Percentiles rank a stretch among this genome's conserved stretches.
These are phyloP conservation scores for Caenorhabditis virilis DNA, from an alignment of 2,888 invertebrate species.

Conservation along the genomic window DNA sequence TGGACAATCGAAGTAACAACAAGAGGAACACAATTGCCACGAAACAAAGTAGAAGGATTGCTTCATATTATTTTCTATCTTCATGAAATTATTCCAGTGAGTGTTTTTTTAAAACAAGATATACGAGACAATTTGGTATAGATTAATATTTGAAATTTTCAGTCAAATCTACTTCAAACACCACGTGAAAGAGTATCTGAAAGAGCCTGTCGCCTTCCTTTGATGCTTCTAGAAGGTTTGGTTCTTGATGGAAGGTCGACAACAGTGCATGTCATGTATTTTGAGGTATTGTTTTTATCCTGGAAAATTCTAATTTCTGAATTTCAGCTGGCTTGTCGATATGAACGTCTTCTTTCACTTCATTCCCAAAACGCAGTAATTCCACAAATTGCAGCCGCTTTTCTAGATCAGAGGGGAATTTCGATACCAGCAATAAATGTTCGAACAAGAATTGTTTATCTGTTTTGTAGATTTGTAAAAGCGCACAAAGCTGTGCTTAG, in stretches of 20 bases:
- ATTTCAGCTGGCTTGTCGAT: slow-evolving; percentile 42
- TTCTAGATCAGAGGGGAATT: slow-evolving; percentile 48
- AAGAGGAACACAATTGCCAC: slow-evolving; percentile 20
- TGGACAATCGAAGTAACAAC: slow-evolving; percentile 29
- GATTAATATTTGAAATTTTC: slow-evolving; percentile 7
- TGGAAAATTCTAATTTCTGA: neutral
- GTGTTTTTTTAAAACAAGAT: neutral
- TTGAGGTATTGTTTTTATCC: no score
- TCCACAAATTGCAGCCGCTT: slow-evolving; percentile 41
- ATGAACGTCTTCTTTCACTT: slow-evolving; percentile 38
- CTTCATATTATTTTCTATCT: slow-evolving; percentile 47
- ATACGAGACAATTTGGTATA: no score
- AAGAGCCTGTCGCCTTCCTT: slow-evolving; percentile 41
- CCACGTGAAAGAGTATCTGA: slow-evolving; percentile 40
- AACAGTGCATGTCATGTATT: slow-evolving; percentile 39
- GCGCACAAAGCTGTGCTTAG: slow-evolving; percentile 71
- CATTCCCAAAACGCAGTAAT: slow-evolving; percentile 29
- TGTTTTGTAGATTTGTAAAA: slow-evolving; percentile 74
- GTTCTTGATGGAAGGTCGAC: slow-evolving; percentile 42
- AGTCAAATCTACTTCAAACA: slow-evolving; percentile 43
- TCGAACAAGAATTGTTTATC: slow-evolving; percentile 73
- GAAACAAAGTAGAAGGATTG: slow-evolving; percentile 41
- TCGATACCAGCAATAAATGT: slow-evolving; percentile 67
- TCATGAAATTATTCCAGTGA: slow-evolving; percentile 51
- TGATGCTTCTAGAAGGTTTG: slow-evolving; percentile 30